phyloP scores from a whole-genome alignment of 2,888 invertebrate genomes.

The Mycogona germanica region DNA sequence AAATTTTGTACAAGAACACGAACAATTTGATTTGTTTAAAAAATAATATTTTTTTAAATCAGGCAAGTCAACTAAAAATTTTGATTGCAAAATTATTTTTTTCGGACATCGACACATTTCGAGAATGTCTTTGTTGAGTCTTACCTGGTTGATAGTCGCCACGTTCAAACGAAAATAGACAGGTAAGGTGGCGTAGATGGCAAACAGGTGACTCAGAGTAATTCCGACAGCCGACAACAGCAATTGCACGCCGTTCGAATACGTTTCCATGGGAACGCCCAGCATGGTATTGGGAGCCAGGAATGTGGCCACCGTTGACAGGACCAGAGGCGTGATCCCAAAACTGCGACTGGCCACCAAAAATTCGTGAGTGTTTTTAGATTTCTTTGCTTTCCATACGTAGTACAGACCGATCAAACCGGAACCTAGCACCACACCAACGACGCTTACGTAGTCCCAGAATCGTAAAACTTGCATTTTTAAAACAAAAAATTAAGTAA shows the following conservation, averaged over 20 bases:
- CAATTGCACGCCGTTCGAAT: slow-evolving; percentile 8
- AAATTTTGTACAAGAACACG: too few species aligned
- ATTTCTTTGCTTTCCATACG: slow-evolving; percentile 4
- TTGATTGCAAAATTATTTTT: too few species aligned
- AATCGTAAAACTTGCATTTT: not conserved
- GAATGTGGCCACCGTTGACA: slow-evolving; percentile 13
- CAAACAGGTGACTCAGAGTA: not conserved
- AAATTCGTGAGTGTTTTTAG: slow-evolving; percentile 9
- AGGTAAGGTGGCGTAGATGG: not conserved
- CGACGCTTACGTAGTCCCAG: slow-evolving; percentile 3
- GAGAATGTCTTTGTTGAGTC: too few species aligned
- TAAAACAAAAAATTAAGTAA: too few species aligned
- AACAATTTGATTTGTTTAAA: too few species aligned
- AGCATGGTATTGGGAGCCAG: slow-evolving; percentile 7
- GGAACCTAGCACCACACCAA: not conserved
- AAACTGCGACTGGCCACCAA: slow-evolving; percentile 5
- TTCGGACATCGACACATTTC: too few species aligned
- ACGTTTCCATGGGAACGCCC: slow-evolving; percentile 8
- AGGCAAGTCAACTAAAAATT: too few species aligned
- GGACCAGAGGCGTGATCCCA: not conserved
- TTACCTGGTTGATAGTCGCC: slow-evolving; percentile 9
- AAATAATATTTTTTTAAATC: too few species aligned
- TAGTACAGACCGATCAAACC: slow-evolving; percentile 7
- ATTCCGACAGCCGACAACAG: not conserved
- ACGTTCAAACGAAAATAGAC: not conserved